Evolutionary conservation across 2,113 vertebrate species (phyloP).

Genomic region (Mandrillus leucophaeus): DNA sequence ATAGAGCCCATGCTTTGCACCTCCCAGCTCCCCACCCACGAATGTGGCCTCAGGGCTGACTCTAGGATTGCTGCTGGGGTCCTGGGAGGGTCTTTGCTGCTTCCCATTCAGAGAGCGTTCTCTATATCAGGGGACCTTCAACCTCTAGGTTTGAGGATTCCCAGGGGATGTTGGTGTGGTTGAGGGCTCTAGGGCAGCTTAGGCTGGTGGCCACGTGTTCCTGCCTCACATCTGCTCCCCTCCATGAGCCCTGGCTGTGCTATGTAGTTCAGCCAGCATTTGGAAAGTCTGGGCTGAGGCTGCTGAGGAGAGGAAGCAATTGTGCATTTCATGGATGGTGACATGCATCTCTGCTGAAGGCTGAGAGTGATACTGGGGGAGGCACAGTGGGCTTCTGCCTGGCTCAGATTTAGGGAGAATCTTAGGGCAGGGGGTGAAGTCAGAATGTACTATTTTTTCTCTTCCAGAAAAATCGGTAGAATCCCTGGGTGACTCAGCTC

Average conservation of each 20-base stretch:
- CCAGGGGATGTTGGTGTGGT: not conserved
- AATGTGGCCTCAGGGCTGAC: not conserved
- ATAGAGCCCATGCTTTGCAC: not conserved
- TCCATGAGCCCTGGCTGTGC: accelerated
- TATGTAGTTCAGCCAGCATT: accelerated
- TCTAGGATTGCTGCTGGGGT: not conserved
- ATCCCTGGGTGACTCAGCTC: slow-evolving; percentile 64
- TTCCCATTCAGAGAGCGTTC: not conserved
- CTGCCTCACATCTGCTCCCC: not conserved
- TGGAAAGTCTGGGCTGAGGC: not conserved
- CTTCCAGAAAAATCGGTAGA: slow-evolving; percentile 39
- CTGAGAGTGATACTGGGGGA: accelerated
- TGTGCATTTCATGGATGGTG: accelerated
- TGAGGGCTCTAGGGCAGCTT: not conserved
- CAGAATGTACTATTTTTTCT: slow-evolving; percentile 21
- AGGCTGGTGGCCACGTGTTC: not conserved
- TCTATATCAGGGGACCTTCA: too few relatives aligned
- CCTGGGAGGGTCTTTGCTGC: not conserved
- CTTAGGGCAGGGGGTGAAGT: not conserved
- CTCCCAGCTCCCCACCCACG: too few relatives aligned
- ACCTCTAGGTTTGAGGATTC: not conserved
- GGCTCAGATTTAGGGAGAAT: not conserved
- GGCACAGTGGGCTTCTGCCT: not conserved
- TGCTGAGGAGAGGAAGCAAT: too few relatives aligned
- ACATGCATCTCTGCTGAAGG: not conserved